Percentiles rank a stretch among this genome's conserved stretches.
phyloP scores from a whole-genome alignment of 2,797 vertebrate species.

The Coreius guichenoti region DNA sequence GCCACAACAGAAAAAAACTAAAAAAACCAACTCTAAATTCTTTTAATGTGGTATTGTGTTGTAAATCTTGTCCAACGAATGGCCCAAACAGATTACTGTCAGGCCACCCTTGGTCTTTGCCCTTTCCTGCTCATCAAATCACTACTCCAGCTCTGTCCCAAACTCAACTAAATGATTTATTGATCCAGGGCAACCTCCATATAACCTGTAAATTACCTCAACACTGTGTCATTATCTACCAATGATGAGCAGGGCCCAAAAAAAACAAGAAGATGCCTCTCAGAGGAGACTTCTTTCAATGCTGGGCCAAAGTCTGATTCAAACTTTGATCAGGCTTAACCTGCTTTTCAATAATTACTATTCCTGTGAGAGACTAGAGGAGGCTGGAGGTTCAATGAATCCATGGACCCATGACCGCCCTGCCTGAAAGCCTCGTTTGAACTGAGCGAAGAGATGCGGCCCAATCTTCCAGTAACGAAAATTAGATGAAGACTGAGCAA shows the following conservation, averaged over 20 bases:
- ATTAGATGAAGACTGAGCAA: slow-evolving; percentile 9
- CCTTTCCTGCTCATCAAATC: slow-evolving; percentile 37
- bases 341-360: slow-evolving; percentile 62
- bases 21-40: background rate
- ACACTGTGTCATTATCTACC: slow-evolving; percentile 77
- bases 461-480: slow-evolving; percentile 46
- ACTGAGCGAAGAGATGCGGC: slow-evolving; percentile 48
- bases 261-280: slow-evolving; percentile 69
- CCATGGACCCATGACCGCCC: slow-evolving; percentile 53
- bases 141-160: slow-evolving; percentile 62
- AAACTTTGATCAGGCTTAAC: slow-evolving; percentile 64
- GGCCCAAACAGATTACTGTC: slow-evolving; percentile 44
- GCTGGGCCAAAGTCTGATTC: slow-evolving; percentile 68
- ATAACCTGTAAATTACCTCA: slow-evolving; percentile 80
- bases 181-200: slow-evolving; percentile 77
- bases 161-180: slow-evolving; percentile 80
- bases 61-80: slow-evolving; percentile 41
- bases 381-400: slow-evolving; percentile 62
- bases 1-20: background rate
- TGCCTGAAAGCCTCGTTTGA: slow-evolving; percentile 52
- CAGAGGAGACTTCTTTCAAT: slow-evolving; percentile 71
- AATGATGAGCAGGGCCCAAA: slow-evolving; percentile 70
- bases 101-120: slow-evolving; percentile 57
- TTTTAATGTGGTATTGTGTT: slow-evolving; percentile 33
- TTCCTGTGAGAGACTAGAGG: slow-evolving; percentile 53